Evolutionary conservation across 2,113 vertebrate genomes (phyloP).

Genomic region (Anser brachyrhynchus): DNA sequence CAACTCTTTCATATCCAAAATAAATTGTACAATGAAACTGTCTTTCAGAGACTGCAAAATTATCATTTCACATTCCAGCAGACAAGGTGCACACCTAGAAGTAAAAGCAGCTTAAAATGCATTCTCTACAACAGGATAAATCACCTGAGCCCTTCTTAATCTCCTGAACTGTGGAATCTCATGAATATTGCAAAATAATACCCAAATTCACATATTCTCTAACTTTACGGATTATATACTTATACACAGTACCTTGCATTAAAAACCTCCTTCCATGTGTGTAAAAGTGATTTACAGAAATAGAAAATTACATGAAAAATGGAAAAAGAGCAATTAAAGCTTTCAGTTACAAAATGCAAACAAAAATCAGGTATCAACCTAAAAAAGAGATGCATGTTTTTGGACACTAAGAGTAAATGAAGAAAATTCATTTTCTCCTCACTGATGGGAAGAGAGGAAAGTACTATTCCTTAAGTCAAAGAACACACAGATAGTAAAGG

Average conservation of each 20-base stretch:
- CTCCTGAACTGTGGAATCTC: conserved; percentile 5
- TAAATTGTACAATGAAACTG: not conserved
- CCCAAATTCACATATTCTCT: not conserved
- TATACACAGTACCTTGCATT: not conserved
- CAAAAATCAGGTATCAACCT: not conserved
- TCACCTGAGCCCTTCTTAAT: conserved; percentile 41
- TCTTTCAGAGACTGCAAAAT: not conserved
- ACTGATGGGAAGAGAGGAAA: not conserved
- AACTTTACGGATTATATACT: not conserved
- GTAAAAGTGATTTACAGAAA: not conserved
- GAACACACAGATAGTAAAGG: not conserved
- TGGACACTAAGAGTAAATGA: not conserved
- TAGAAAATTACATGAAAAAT: not conserved
- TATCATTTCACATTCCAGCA: not conserved
- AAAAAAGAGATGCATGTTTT: not conserved
- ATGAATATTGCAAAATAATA: conserved; percentile 42
- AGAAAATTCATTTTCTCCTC: not conserved
- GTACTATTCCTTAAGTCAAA: not conserved
- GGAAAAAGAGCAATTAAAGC: not conserved
- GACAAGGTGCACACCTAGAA: not conserved
- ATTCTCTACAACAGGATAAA: conserved; percentile 17
- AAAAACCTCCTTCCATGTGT: not conserved
- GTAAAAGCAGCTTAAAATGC: conserved; percentile 44
- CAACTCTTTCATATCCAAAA: not conserved
- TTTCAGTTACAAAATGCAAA: not conserved